Conservation (phyloP, 2,797 vertebrate genomes). For the Chelon auratus region DNA sequence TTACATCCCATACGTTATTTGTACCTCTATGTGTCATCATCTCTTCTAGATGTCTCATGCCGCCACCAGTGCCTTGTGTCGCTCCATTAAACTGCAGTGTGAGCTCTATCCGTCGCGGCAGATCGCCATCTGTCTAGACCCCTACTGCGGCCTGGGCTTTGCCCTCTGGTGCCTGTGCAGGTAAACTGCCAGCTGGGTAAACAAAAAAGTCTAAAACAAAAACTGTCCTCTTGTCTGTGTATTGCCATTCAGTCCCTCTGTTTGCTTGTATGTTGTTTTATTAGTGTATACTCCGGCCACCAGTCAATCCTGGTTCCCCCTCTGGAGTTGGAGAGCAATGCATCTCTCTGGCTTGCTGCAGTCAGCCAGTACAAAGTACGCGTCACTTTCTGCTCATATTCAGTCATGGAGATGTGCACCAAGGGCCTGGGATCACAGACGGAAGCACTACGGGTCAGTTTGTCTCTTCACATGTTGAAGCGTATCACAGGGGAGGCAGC, state of each 20-base stretch:
- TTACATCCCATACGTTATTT: not conserved
- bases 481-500: not conserved
- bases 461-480: constrained; percentile 13
- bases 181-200: constrained; percentile 58
- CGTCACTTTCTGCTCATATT: constrained; percentile 97
- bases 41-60: constrained; percentile 92
- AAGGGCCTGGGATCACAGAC: constrained; percentile 94
- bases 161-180: constrained; percentile 97
- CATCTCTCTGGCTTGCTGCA: constrained; percentile 93
- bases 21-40: constrained; percentile 15
- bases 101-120: constrained; percentile 96
- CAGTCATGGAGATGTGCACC: constrained; percentile 98
- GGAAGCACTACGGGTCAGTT: constrained; percentile 88
- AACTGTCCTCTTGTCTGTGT: not conserved
- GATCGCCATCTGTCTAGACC: constrained; percentile 97
- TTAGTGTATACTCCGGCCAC: constrained; percentile 95
- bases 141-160: constrained; percentile 96
- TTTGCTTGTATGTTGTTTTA: constrained; percentile 67
- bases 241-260: constrained; percentile 7
- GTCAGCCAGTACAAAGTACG: constrained; percentile 97
- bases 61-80: constrained; percentile 97
- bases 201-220: not conserved
- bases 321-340: constrained; percentile 94
- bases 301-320: constrained; percentile 96
- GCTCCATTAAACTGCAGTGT: constrained; percentile 97